These are phyloP conservation scores for Zoanthus solanderi DNA, from an alignment of 92 coral and sea anemone species.

Conservation along the genomic window DNA sequence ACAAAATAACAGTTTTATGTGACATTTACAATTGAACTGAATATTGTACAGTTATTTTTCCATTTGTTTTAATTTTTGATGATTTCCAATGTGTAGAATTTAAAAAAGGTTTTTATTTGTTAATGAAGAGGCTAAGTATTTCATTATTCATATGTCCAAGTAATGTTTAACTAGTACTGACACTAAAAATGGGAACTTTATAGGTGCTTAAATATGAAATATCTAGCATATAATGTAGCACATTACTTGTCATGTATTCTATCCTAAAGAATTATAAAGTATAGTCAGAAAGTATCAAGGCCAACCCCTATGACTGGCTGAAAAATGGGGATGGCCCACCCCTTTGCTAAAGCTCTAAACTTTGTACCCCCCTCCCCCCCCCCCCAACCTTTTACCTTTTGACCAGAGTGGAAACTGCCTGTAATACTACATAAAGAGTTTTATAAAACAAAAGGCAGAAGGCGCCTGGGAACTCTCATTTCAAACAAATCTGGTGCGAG, in stretches of 20 bases:
- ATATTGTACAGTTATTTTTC: neutral
- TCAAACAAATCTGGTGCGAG: constrained; percentile 62
- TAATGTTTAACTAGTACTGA: neutral
- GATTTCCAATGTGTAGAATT: neutral
- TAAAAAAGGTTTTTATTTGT: neutral
- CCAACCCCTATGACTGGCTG: neutral
- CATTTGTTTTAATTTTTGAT: neutral
- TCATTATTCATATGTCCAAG: neutral
- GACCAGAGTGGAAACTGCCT: neutral
- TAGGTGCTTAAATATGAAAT: neutral
- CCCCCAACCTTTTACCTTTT: too few species aligned
- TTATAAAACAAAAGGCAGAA: constrained; percentile 51
- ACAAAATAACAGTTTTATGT: constrained; percentile 3
- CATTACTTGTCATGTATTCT: neutral
- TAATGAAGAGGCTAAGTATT: neutral
- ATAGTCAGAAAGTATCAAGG: neutral
- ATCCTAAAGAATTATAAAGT: neutral
- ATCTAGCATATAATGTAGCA: neutral
- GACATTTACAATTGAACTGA: neutral
- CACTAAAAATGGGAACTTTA: neutral
- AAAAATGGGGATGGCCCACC: neutral
- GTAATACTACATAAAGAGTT: neutral
- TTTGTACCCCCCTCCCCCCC: neutral
- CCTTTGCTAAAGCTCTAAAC: neutral
- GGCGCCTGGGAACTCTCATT: constrained; percentile 61